phyloP scores from a whole-genome alignment of 2,113 vertebrate species.

The Prochilodus magdalenae region DNA sequence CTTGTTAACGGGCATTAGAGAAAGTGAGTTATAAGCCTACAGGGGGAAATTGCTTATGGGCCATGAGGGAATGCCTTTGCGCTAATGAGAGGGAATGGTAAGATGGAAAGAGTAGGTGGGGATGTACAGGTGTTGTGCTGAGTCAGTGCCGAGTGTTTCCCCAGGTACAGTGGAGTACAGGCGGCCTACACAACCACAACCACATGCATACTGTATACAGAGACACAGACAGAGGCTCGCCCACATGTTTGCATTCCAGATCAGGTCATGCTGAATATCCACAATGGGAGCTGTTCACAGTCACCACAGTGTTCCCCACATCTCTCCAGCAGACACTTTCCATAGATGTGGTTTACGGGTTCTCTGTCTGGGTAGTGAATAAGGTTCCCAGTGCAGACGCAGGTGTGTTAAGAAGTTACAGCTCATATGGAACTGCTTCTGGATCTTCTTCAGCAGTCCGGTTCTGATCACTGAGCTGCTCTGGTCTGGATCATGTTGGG shows the following conservation, averaged over 20 bases:
- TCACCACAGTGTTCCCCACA: slow-evolving; percentile 10
- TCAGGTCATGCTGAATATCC: not conserved
- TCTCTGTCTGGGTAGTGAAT: not conserved
- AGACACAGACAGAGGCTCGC: not conserved
- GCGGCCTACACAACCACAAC: slow-evolving; percentile 12
- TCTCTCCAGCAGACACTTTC: not conserved
- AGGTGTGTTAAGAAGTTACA: too few relatives aligned
- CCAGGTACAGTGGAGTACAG: not conserved
- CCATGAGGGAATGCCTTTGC: not conserved
- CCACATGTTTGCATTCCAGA: slow-evolving; percentile 6
- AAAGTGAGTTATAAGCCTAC: too few relatives aligned
- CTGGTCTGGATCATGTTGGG: too few relatives aligned
- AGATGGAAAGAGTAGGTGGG: not conserved
- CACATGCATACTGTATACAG: not conserved
- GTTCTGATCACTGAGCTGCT: too few relatives aligned
- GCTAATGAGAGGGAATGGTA: not conserved
- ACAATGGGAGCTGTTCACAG: not conserved
- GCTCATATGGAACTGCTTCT: too few relatives aligned
- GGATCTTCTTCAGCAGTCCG: too few relatives aligned
- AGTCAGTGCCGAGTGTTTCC: slow-evolving; percentile 5
- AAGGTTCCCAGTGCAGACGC: not conserved
- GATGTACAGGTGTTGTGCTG: not conserved
- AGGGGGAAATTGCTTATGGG: not conserved
- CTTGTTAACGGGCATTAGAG: too few relatives aligned
- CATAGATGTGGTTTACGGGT: not conserved